These are phyloP conservation scores for Patiria miniata DNA, from an alignment of 35 echinoderm and acorn worm genomes.

Conservation along the genomic window DNA sequence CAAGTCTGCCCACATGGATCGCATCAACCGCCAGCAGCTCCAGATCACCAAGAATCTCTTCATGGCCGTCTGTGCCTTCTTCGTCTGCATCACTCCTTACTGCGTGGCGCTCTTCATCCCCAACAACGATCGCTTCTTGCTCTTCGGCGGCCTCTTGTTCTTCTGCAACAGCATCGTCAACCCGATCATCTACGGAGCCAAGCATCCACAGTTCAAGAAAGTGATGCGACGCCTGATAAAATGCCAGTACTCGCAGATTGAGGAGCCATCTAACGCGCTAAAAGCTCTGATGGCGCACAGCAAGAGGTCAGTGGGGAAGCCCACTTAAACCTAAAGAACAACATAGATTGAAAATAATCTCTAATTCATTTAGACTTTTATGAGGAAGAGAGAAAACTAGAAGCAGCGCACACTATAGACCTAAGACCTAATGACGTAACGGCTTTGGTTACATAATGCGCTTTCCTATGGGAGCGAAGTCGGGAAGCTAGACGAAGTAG, in stretches of 20 bases:
- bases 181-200: conserved; percentile 76
- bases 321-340: too few species aligned
- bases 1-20: background rate
- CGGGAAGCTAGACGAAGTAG: too few species aligned
- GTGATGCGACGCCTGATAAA: conserved; percentile 56
- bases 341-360: too few species aligned
- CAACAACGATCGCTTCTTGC: background rate
- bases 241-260: conserved; percentile 57
- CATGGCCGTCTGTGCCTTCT: conserved; percentile 51
- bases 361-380: too few species aligned
- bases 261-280: conserved; percentile 35
- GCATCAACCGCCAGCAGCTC: conserved; percentile 14
- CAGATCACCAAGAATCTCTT: conserved; percentile 60
- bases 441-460: too few species aligned
- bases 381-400: too few species aligned
- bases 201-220: conserved; percentile 80
- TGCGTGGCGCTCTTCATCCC: conserved; percentile 32
- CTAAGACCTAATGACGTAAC: too few species aligned
- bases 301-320: background rate
- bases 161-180: conserved; percentile 63
- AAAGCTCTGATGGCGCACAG: background rate
- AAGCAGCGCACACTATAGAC: too few species aligned
- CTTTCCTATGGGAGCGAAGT: too few species aligned
- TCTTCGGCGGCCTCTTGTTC: conserved; percentile 18
- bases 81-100: conserved; percentile 56